Evolutionary conservation across 2,797 vertebrate species (phyloP).

Genomic region (Streptopelia turtur): DNA sequence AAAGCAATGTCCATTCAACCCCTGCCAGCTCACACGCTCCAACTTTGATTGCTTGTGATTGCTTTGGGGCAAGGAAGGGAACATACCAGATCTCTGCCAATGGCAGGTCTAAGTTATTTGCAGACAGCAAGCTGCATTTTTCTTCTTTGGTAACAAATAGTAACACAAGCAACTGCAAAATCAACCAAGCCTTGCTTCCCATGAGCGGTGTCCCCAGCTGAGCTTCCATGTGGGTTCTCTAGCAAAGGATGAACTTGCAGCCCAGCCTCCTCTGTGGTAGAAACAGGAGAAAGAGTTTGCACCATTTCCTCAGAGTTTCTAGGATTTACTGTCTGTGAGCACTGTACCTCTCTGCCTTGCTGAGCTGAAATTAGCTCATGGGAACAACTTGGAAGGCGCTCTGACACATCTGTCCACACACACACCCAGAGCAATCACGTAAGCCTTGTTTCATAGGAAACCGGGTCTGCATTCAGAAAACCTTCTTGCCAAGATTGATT

Average conservation of each 20-base stretch:
- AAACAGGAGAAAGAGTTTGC: background rate
- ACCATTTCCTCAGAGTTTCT: background rate
- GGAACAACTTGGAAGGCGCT: background rate
- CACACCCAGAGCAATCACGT: rapidly evolving
- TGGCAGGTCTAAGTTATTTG: background rate
- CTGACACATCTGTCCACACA: background rate
- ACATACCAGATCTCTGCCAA: background rate
- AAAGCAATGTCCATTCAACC: slow-evolving; percentile 6
- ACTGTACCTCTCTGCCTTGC: rapidly evolving
- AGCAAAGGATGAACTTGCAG: background rate
- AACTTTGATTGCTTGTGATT: background rate
- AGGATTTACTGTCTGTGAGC: background rate
- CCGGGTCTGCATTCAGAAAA: background rate
- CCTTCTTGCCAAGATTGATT: background rate
- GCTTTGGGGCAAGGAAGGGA: background rate
- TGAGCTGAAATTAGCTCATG: background rate
- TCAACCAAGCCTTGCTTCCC: background rate
- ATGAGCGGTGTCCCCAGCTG: rapidly evolving
- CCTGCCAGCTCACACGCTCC: background rate
- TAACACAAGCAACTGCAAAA: background rate
- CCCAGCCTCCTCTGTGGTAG: background rate
- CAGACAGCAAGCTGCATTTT: background rate
- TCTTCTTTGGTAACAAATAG: background rate
- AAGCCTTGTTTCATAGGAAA: rapidly evolving
- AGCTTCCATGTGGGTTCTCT: background rate